Conservation (phyloP, 2,797 vertebrate species). For the Acanthis flammea region DNA sequence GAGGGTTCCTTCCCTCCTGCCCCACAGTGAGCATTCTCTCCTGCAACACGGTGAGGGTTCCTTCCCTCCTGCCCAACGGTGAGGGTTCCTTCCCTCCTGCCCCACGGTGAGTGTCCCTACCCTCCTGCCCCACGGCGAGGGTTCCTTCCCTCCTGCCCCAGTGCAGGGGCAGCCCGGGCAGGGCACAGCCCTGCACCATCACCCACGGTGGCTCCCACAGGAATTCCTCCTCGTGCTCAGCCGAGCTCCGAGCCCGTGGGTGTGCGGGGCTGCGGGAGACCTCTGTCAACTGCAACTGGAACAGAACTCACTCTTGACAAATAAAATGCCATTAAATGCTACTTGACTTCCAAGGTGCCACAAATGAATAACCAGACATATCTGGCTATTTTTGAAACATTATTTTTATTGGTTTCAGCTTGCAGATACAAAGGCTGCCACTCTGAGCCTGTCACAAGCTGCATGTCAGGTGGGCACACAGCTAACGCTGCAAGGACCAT, state of each 20-base stretch:
- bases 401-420: neutral
- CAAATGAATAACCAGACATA: neutral
- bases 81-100: too few species aligned
- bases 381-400: neutral
- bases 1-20: too few species aligned
- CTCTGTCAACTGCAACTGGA: accelerated
- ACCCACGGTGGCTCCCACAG: accelerated
- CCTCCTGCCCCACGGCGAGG: too few species aligned
- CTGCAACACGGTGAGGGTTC: too few species aligned
- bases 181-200: neutral
- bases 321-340: accelerated
- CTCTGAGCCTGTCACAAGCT: neutral
- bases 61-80: too few species aligned
- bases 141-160: too few species aligned
- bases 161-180: neutral
- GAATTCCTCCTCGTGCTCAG: neutral
- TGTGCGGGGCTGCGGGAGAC: accelerated
- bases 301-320: neutral
- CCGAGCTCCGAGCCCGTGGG: accelerated
- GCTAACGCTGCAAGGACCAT: neutral
- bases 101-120: too few species aligned
- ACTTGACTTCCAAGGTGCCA: neutral
- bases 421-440: neutral
- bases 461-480: accelerated
- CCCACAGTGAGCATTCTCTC: too few species aligned